These are phyloP conservation scores for Condylura cristata DNA, from an alignment of 2,113 vertebrate species.

Conservation along the genomic window DNA sequence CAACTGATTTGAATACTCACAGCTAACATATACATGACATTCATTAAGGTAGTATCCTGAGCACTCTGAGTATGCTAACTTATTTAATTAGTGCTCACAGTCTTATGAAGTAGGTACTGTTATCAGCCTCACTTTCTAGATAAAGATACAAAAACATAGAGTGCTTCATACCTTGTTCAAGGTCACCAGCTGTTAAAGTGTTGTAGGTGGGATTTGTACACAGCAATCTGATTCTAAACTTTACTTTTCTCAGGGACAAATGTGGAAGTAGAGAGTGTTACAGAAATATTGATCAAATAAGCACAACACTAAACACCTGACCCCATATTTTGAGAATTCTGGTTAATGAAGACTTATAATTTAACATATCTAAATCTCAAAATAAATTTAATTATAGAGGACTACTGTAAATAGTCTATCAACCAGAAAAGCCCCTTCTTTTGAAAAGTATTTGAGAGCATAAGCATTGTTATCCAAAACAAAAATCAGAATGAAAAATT, in stretches of 20 bases:
- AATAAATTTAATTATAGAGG: neutral
- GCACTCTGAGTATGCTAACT: neutral
- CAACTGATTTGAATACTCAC: neutral
- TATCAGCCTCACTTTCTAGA: neutral
- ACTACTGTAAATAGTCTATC: slow-evolving; percentile 1
- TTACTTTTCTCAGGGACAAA: slow-evolving; percentile 40
- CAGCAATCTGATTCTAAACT: slow-evolving; percentile 35
- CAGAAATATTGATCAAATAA: neutral
- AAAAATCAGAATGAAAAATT: neutral
- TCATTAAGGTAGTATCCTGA: neutral
- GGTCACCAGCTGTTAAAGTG: neutral
- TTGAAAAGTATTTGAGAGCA: slow-evolving; percentile 13
- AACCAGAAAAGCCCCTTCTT: neutral
- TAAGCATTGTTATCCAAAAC: neutral
- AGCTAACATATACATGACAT: neutral
- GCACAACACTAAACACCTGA: neutral
- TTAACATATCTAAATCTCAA: slow-evolving; percentile 26
- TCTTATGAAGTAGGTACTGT: neutral
- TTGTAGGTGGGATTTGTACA: neutral
- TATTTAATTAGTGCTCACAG: slow-evolving; percentile 12
- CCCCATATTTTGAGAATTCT: slow-evolving; percentile 24
- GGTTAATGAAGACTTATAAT: slow-evolving; percentile 24
- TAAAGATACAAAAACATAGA: slow-evolving; percentile 41
- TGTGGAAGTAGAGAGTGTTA: neutral
- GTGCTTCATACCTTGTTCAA: slow-evolving; percentile 2